These are phyloP conservation scores for Agapostemon virescens DNA, from an alignment of 2,888 invertebrate species.

Conservation along the genomic window DNA sequence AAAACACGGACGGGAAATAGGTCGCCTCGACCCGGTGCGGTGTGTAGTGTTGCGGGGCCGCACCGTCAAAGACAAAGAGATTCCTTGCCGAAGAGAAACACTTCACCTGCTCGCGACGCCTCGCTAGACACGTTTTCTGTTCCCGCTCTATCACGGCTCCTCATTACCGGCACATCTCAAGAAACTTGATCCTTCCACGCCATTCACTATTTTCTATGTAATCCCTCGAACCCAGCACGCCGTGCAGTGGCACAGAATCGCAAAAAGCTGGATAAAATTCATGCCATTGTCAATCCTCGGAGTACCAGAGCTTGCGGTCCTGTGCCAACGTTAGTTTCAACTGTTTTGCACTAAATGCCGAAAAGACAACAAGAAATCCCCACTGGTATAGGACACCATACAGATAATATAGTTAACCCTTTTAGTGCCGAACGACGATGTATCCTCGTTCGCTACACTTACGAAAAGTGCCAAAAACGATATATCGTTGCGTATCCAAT, in stretches of 20 bases:
- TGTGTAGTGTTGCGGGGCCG: slow-evolving; percentile 13
- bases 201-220: neutral
- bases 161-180: slow-evolving; percentile 13
- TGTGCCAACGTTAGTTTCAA: too few relatives aligned
- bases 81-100: slow-evolving; percentile 31
- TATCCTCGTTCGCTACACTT: too few relatives aligned
- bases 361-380: too few relatives aligned
- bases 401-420: too few relatives aligned
- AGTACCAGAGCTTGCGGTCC: too few relatives aligned
- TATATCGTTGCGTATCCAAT: too few relatives aligned
- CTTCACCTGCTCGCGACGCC: slow-evolving; percentile 22
- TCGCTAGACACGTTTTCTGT: neutral
- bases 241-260: too few relatives aligned
- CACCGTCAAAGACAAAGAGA: slow-evolving; percentile 39
- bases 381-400: too few relatives aligned
- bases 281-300: too few relatives aligned
- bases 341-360: too few relatives aligned
- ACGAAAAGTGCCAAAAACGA: too few relatives aligned
- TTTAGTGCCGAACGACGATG: too few relatives aligned
- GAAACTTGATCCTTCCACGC: neutral
- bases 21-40: slow-evolving; percentile 35
- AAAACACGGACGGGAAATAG: slow-evolving; percentile 40
- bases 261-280: neutral
- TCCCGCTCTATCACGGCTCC: neutral
- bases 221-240: neutral